Conservation (phyloP, 2,797 vertebrate species). For the Hapalemur alaotrensis region DNA sequence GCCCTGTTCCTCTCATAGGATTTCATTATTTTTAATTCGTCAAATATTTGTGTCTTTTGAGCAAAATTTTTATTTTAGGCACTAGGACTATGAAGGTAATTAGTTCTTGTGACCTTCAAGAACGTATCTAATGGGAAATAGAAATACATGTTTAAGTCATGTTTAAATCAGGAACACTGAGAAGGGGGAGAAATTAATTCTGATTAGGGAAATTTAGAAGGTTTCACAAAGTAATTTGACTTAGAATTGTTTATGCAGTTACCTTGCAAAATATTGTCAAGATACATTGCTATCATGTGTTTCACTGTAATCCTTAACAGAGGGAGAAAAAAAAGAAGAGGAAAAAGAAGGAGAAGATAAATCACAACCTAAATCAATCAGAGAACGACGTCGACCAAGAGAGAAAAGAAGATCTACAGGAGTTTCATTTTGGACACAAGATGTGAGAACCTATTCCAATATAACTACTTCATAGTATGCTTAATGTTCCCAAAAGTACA, state of each 20-base stretch:
- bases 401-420: conserved; percentile 98
- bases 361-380: conserved; percentile 95
- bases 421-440: conserved; percentile 95
- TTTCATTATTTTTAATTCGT: background rate
- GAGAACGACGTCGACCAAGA: conserved; percentile 96
- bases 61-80: conserved; percentile 1
- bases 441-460: conserved; percentile 84
- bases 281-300: conserved; percentile 27
- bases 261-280: conserved; percentile 36
- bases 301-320: conserved; percentile 84
- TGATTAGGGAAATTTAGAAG: conserved; percentile 14
- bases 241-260: conserved; percentile 15
- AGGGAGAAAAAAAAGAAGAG: conserved; percentile 93
- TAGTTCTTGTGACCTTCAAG: background rate
- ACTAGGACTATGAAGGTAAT: conserved; percentile 17
- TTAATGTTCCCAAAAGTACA: background rate
- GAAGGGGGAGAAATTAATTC: background rate
- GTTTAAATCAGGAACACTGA: background rate
- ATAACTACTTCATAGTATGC: background rate
- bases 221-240: background rate
- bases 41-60: background rate
- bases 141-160: background rate
- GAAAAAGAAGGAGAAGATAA: conserved; percentile 97
- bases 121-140: background rate
- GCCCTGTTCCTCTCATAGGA: background rate